Base-by-base conservation (phyloP, 2,888 invertebrate genomes). In the Drosophila parthenogenetica region DNA sequence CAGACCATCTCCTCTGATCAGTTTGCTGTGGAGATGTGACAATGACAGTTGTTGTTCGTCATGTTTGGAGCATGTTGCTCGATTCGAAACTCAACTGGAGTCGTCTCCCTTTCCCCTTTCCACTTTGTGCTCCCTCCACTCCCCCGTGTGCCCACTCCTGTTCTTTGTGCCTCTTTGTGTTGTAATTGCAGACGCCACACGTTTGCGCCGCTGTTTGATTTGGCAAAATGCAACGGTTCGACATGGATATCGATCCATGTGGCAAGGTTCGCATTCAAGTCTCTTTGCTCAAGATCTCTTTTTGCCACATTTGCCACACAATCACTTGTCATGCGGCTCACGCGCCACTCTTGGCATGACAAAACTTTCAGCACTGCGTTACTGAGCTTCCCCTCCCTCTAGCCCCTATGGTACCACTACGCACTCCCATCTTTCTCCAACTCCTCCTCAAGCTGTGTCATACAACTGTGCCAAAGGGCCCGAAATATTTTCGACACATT, bases 1-100 rank as follows among this genome's bases (percentile, higher is more conserved):
- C 58, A 68, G 57, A 61, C 54, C 46, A 69, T 63, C 74, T 63
- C 51, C 37, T 37, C 32, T 54, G 72, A 69, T 73, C 72, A 61
- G 46, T 39, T 39, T 58, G 62, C 63, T 84, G 71, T 68, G 71
- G 69, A 89, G 69, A 88, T 87, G 89, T 89, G 90, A 89, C 90
- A 89, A 89, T 87, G 89, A 89, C 89, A 89, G 89, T 89, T 89
- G 90, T 89, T 89, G 89, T 89, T 87, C 87, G 86, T 87, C 87
- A 87, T 87, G 87, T 87, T 89, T 79, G 86, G 74, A 50, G 77
- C 87, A 85, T 84, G 83, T 84, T 54, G 68, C 73, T 51, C 50
- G 25, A 17, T 19, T 40, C 17, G 10, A 49, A 16, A 43, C 29
- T 32, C 48, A 35, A 69, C 69, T 53, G 45, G 63, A 64, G 65